Evolutionary conservation across 2,888 invertebrate genomes (phyloP).

Genomic region (Trissonchulus latispiculum): DNA sequence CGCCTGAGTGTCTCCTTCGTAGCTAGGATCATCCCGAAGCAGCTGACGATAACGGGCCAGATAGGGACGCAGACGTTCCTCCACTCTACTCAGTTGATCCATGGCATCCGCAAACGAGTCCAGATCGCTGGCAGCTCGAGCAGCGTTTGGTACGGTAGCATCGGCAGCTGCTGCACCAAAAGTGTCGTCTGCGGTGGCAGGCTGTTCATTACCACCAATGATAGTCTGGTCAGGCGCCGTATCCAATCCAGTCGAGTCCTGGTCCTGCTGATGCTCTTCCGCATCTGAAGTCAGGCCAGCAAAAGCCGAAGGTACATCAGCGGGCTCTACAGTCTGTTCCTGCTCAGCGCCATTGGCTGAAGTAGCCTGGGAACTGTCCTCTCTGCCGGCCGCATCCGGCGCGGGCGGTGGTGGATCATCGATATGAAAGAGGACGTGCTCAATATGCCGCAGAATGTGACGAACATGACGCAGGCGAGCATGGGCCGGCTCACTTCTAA

Average conservation of each 20-base stretch:
- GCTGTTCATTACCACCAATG: too few species aligned
- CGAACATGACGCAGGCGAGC: constrained; percentile 11
- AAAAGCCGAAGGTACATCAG: neutral
- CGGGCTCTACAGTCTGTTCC: neutral
- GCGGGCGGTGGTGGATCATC: too few species aligned
- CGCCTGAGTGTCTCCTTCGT: constrained; percentile 45
- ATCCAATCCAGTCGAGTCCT: too few species aligned
- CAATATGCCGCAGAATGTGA: constrained; percentile 1
- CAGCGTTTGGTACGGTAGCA: neutral
- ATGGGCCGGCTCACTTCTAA: neutral
- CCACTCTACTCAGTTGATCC: constrained; percentile 51
- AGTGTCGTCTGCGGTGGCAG: too few species aligned
- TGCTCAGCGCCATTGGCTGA: neutral
- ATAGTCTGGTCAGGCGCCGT: too few species aligned
- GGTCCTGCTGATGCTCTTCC: neutral
- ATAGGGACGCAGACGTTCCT: constrained; percentile 58
- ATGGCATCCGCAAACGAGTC: constrained; percentile 54
- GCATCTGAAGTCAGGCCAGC: neutral
- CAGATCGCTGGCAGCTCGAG: constrained; percentile 31
- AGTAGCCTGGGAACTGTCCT: neutral
- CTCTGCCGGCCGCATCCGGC: neutral
- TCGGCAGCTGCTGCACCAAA: neutral
- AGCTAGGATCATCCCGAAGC: constrained; percentile 55
- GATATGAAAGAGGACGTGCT: constrained; percentile 20
- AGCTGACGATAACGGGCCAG: constrained; percentile 57